Percentiles rank a stretch among this genome's conserved stretches.
These are phyloP conservation scores for Holacanthus passer DNA, from an alignment of 2,113 vertebrate species.

Conservation along the genomic window DNA sequence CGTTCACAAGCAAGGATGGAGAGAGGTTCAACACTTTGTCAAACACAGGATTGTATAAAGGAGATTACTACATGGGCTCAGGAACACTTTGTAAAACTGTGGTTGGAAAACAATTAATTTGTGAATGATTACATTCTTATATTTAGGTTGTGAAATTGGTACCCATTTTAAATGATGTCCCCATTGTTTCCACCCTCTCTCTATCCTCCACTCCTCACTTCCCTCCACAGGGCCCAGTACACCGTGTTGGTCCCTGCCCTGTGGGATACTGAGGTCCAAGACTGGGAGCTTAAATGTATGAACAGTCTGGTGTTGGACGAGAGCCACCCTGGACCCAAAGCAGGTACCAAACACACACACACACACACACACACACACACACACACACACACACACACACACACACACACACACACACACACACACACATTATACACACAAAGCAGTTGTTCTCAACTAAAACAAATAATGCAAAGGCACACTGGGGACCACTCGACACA, in stretches of 20 bases:
- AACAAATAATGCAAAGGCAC: slow-evolving; percentile 16
- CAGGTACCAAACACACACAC: slow-evolving; percentile 45
- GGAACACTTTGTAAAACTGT: too few relatives aligned
- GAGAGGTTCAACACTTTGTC: too few relatives aligned
- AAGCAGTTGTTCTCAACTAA: slow-evolving; percentile 7
- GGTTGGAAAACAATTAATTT: too few relatives aligned
- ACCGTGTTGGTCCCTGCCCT: slow-evolving; percentile 77
- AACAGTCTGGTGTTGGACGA: slow-evolving; percentile 82
- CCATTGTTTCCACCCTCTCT: neutral
- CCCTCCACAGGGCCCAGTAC: slow-evolving; percentile 74
- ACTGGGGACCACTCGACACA: neutral
- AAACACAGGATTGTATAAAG: too few relatives aligned
- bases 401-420: slow-evolving; percentile 5
- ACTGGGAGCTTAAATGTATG: slow-evolving; percentile 85
- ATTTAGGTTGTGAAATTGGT: neutral
- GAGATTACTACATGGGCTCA: too few relatives aligned
- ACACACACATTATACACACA: neutral
- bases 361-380: neutral
- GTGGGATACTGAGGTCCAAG: slow-evolving; percentile 82
- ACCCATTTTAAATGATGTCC: neutral
- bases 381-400: slow-evolving; percentile 2
- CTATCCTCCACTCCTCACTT: neutral
- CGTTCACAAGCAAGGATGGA: too few relatives aligned
- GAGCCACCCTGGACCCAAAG: slow-evolving; percentile 31
- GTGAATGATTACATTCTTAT: too few relatives aligned